Evolutionary conservation across 2,113 vertebrate genomes (phyloP).

Genomic region (Numida meleagris): DNA sequence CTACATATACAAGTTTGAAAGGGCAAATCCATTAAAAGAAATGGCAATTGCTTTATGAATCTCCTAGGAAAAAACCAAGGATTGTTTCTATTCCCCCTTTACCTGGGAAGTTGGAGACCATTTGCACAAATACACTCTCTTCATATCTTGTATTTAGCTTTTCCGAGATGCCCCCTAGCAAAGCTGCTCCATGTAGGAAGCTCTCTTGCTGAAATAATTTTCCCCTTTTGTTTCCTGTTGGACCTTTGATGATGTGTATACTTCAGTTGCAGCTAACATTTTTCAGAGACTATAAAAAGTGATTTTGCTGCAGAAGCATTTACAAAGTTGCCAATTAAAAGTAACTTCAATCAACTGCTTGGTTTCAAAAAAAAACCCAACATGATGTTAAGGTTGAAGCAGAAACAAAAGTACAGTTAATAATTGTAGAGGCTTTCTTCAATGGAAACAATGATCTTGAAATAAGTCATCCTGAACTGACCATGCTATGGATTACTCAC

Average conservation of each 20-base stretch:
- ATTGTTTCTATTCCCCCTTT: neutral
- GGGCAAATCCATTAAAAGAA: slow-evolving; percentile 37
- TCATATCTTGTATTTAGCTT: neutral
- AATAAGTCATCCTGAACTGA: neutral
- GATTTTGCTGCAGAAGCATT: neutral
- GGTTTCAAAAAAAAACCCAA: neutral
- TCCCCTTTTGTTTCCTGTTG: neutral
- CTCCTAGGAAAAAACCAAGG: neutral
- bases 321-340: neutral
- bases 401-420: neutral
- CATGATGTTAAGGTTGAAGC: neutral
- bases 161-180: neutral
- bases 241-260: neutral
- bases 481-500: neutral
- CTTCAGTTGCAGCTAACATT: neutral
- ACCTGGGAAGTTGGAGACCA: neutral
- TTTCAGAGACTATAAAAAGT: neutral
- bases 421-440: neutral
- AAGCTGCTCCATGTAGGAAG: neutral
- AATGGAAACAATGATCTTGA: neutral
- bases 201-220: too few relatives aligned
- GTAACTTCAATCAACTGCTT: neutral
- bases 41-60: slow-evolving; percentile 22
- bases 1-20: slow-evolving; percentile 36
- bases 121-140: neutral